phyloP scores from a whole-genome alignment of 2,888 invertebrate species.

The Aspidiotus rigidus region DNA sequence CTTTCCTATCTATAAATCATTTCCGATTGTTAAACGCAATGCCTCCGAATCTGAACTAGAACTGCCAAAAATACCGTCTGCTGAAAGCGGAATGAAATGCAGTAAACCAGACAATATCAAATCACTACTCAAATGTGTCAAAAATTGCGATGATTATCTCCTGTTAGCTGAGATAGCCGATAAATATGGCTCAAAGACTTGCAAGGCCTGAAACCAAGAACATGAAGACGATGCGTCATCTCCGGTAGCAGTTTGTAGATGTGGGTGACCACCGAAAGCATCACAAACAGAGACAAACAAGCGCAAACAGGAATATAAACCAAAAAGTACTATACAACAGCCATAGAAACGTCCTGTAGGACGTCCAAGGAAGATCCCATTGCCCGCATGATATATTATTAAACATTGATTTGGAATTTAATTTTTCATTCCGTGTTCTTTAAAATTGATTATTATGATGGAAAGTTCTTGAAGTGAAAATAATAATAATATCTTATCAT shows the following conservation, averaged over 20 bases:
- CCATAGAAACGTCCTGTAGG: no score
- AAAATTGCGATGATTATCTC: background rate
- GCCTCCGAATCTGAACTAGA: background rate
- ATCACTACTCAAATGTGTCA: background rate
- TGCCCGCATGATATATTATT: background rate
- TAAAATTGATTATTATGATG: no score
- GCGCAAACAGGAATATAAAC: background rate
- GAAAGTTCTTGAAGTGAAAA: no score
- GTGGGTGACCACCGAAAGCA: background rate
- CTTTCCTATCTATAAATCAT: background rate
- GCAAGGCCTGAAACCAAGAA: background rate
- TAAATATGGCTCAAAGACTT: background rate
- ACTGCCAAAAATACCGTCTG: background rate
- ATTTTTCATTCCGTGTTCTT: no score
- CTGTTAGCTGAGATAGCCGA: background rate
- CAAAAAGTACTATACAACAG: background rate
- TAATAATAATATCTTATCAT: no score
- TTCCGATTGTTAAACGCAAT: background rate
- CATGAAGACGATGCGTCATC: background rate
- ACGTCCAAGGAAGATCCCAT: background rate
- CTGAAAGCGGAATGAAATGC: background rate
- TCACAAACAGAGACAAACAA: background rate
- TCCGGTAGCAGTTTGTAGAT: background rate
- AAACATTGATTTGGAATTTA: no score
- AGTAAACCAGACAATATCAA: background rate